Evolutionary conservation across 2,113 vertebrate species (phyloP).

Genomic region (Alethe castanea): DNA sequence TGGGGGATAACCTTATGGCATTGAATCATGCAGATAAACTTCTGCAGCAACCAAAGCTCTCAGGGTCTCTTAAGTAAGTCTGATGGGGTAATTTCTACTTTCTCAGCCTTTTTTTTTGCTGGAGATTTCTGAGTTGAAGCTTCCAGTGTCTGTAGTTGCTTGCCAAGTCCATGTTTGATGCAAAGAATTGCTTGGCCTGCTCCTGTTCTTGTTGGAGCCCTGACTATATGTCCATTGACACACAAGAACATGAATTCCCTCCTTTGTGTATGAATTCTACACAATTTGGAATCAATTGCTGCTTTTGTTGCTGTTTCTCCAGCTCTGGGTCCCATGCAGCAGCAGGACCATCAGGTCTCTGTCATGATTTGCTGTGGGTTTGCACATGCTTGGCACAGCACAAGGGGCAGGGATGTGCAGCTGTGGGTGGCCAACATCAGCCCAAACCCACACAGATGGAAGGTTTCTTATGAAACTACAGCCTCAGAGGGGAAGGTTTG

Average conservation of each 20-base stretch:
- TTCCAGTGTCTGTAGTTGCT: neutral
- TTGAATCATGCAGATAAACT: constrained; percentile 94
- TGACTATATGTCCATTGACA: neutral
- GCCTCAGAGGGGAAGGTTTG: neutral
- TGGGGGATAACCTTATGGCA: constrained; percentile 97
- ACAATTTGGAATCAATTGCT: neutral
- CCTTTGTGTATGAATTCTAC: neutral
- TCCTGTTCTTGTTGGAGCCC: neutral
- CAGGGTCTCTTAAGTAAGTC: constrained; percentile 95
- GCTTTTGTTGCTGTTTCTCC: neutral
- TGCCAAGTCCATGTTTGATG: neutral
- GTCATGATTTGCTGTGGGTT: neutral
- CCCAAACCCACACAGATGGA: neutral
- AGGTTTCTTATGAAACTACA: neutral
- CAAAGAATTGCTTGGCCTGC: neutral
- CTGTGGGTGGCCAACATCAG: neutral
- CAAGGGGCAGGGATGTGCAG: neutral
- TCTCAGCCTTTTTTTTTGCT: constrained; percentile 3
- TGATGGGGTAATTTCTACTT: neutral
- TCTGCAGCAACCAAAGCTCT: constrained; percentile 93
- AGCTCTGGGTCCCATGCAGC: neutral
- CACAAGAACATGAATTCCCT: neutral
- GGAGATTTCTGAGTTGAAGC: neutral
- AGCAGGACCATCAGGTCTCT: neutral
- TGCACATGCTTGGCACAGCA: neutral